Evolutionary conservation across 2,888 invertebrate species (phyloP).

Genomic region (Strigamia maritima): DNA sequence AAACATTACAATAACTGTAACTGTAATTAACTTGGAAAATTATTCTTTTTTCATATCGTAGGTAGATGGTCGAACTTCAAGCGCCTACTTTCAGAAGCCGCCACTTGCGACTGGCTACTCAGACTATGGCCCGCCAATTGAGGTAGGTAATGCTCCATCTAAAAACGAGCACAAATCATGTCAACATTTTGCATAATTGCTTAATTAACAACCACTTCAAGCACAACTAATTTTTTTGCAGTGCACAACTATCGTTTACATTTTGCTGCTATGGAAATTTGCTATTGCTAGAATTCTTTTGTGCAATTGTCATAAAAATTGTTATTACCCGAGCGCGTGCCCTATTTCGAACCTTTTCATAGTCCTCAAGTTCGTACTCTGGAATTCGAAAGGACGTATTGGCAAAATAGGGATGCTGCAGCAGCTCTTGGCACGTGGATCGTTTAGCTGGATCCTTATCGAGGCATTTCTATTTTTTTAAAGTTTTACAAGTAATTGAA

Average conservation of each 20-base stretch:
- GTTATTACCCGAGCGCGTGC: constrained; percentile 62
- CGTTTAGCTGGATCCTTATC: constrained; percentile 90
- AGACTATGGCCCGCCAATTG: constrained; percentile 59
- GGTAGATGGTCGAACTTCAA: constrained; percentile 57
- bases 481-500: constrained; percentile 43
- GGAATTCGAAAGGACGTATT: constrained; percentile 76
- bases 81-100: constrained; percentile 47
- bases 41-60: constrained; percentile 62
- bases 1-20: neutral
- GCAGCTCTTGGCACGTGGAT: constrained; percentile 86
- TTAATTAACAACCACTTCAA: neutral
- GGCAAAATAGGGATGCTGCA: constrained; percentile 87
- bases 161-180: constrained; percentile 43
- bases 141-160: constrained; percentile 61
- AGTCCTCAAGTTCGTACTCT: constrained; percentile 65
- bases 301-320: neutral
- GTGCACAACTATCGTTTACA: neutral
- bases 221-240: constrained; percentile 1
- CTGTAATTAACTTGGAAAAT: constrained; percentile 44
- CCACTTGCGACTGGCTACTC: constrained; percentile 42
- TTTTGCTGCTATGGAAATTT: no score
- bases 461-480: constrained; percentile 74
- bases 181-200: neutral
- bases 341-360: constrained; percentile 59
- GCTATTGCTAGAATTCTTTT: neutral